Percentiles rank a stretch among this genome's conserved stretches.
Conservation (phyloP, 2,888 invertebrate species). For the Andrena trimmerana region DNA sequence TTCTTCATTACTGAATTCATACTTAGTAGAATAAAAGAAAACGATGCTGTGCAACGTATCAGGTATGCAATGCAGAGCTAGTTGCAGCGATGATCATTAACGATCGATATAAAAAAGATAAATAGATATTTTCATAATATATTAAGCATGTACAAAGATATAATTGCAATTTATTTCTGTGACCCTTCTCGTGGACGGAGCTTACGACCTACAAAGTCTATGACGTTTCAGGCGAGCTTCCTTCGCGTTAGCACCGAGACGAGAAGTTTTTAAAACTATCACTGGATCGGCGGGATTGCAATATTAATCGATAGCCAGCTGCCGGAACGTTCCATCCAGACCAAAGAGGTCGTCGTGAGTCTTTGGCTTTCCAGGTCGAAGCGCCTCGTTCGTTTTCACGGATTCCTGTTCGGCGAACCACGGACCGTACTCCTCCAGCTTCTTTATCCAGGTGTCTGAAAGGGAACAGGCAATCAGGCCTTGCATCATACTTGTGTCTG, state of each 20-base stretch:
- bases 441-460: slow-evolving; percentile 92
- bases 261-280: background rate
- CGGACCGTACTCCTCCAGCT: slow-evolving; percentile 90
- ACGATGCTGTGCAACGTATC: background rate
- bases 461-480: background rate
- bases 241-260: slow-evolving; percentile 18
- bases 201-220: background rate
- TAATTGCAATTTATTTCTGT: background rate
- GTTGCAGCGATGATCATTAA: background rate
- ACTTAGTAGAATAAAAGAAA: background rate
- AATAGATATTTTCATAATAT: slow-evolving; percentile 25
- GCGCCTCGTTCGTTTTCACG: slow-evolving; percentile 91
- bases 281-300: background rate
- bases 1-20: background rate
- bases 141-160: background rate
- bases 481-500: background rate
- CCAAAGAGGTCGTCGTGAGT: slow-evolving; percentile 95
- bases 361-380: slow-evolving; percentile 94
- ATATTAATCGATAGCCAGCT: slow-evolving; percentile 92
- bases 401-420: slow-evolving; percentile 94
- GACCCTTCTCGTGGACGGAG: background rate
- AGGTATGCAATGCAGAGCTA: background rate
- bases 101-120: slow-evolving; percentile 20
- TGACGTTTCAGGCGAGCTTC: background rate
- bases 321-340: slow-evolving; percentile 95